A percentile compares a stretch with the other conserved stretches of the same genome.
These are phyloP conservation scores for Scolopax mira DNA, from an alignment of 2,113 vertebrate genomes.

Conservation along the genomic window DNA sequence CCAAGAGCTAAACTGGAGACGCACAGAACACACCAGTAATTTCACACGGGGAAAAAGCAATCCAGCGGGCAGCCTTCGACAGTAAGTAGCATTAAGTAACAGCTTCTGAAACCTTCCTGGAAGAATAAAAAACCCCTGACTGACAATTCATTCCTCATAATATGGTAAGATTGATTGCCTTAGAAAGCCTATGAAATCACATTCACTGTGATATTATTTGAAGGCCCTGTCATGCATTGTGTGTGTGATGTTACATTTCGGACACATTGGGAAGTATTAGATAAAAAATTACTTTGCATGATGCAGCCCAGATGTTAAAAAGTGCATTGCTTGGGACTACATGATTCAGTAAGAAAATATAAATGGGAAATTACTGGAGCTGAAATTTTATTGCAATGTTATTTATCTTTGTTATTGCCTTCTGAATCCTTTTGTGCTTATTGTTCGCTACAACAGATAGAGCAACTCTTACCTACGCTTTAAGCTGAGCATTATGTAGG, in stretches of 20 bases:
- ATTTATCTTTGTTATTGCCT: slow-evolving; percentile 78
- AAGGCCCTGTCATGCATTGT: background rate
- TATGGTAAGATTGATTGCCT: background rate
- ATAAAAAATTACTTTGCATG: slow-evolving; percentile 53
- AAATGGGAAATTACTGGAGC: slow-evolving; percentile 78
- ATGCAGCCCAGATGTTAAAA: slow-evolving; percentile 12
- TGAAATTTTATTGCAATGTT: slow-evolving; percentile 74
- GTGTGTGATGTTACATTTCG: background rate
- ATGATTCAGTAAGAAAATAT: slow-evolving; percentile 72
- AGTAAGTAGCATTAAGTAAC: background rate
- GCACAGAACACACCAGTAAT: background rate
- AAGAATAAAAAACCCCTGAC: background rate
- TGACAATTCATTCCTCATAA: background rate
- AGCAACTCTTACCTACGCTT: slow-evolving; percentile 45
- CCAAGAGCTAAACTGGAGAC: background rate
- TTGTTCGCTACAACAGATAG: slow-evolving; percentile 11
- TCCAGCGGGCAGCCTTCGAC: background rate
- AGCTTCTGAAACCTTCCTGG: background rate
- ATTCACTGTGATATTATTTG: background rate
- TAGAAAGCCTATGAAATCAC: background rate
- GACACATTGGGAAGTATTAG: slow-evolving; percentile 48
- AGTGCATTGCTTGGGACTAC: slow-evolving; percentile 33
- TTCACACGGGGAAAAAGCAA: background rate
- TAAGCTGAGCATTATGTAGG: slow-evolving; percentile 39
- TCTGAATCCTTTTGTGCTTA: slow-evolving; percentile 65